Evolutionary conservation across 2,888 invertebrate species (phyloP).

Genomic region (Pristionchus maxplancki): DNA sequence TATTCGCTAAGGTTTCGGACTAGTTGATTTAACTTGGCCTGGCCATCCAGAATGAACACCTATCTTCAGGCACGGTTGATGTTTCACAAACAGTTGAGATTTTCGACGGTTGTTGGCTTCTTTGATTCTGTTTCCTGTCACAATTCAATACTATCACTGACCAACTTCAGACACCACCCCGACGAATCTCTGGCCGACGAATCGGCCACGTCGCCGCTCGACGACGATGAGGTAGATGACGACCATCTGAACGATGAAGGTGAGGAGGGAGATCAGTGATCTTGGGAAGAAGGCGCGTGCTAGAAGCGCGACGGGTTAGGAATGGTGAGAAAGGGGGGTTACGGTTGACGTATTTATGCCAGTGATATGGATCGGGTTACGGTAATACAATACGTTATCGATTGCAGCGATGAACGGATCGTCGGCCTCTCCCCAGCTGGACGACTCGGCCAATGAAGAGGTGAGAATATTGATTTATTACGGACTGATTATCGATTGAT

Average conservation of each 20-base stretch:
- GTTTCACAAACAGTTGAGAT: no score
- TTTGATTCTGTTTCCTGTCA: neutral
- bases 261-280: neutral
- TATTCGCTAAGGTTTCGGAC: neutral
- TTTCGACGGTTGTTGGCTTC: no score
- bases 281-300: no score
- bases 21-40: no score
- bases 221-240: neutral
- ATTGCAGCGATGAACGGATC: slow-evolving; percentile 14
- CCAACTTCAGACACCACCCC: neutral
- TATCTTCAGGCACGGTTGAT: no score
- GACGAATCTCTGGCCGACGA: neutral
- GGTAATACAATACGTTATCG: neutral
- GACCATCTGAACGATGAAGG: neutral
- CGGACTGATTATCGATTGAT: neutral
- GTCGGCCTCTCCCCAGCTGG: neutral
- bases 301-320: no score
- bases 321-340: neutral
- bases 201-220: neutral
- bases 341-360: neutral
- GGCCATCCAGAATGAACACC: no score
- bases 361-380: neutral
- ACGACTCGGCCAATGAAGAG: neutral
- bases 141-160: neutral
- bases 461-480: neutral